Conservation (phyloP, 2,113 vertebrate genomes). For the Mobula hypostoma region DNA sequence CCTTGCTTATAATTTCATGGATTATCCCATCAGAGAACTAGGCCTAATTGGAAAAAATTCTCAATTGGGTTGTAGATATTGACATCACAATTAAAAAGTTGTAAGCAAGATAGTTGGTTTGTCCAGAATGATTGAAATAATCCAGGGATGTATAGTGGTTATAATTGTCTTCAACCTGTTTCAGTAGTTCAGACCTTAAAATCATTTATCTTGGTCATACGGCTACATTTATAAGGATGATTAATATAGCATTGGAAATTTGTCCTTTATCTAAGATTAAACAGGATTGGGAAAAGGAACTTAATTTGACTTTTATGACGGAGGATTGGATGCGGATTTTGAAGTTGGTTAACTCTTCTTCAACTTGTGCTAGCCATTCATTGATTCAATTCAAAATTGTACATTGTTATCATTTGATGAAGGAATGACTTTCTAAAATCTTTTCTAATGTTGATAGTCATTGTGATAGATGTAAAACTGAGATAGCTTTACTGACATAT, state of each 20-base stretch:
- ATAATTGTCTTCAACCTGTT: background rate
- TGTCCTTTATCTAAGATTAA: no score
- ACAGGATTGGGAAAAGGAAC: no score
- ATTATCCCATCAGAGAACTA: background rate
- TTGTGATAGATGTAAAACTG: no score
- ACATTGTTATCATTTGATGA: no score
- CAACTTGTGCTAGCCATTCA: no score
- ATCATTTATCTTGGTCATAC: background rate
- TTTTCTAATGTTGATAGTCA: no score
- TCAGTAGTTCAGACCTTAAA: background rate
- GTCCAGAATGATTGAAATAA: background rate
- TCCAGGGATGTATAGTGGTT: background rate
- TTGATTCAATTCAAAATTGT: no score
- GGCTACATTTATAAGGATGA: background rate
- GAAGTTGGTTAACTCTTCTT: no score
- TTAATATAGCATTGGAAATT: background rate
- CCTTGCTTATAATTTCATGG: slow-evolving; percentile 14
- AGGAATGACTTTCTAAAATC: no score
- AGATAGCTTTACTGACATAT: no score
- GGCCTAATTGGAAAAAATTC: background rate
- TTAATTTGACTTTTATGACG: no score
- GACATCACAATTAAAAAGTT: background rate
- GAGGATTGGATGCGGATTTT: no score
- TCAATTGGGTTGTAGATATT: background rate
- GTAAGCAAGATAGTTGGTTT: background rate